These are phyloP conservation scores for Lepidochitona cinerea DNA, from an alignment of 2,888 invertebrate genomes.

Conservation along the genomic window DNA sequence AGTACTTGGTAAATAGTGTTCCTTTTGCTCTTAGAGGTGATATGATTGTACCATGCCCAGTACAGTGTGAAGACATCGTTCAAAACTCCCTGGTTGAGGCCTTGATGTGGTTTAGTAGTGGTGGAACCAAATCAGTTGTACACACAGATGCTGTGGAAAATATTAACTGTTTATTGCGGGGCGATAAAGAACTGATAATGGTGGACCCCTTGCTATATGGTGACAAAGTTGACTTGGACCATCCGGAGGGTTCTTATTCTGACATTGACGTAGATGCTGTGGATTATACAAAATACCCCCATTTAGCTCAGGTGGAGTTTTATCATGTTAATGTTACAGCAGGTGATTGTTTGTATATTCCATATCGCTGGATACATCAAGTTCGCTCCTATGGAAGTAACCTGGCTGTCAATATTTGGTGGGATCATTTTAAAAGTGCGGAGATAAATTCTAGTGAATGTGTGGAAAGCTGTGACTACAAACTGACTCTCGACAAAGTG, in stretches of 20 bases:
- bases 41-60: conserved; percentile 57
- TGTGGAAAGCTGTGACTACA: conserved; percentile 36
- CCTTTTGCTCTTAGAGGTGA: conserved; percentile 62
- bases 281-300: conserved; percentile 61
- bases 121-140: conserved; percentile 69
- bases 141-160: conserved; percentile 69
- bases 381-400: conserved; percentile 64
- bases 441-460: conserved; percentile 45
- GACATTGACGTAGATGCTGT: conserved; percentile 67
- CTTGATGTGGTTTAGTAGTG: conserved; percentile 70
- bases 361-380: conserved; percentile 67
- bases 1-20: conserved; percentile 66
- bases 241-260: conserved; percentile 63
- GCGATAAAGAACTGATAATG: conserved; percentile 63
- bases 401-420: conserved; percentile 67
- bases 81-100: conserved; percentile 53
- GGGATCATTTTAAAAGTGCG: conserved; percentile 48
- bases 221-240: conserved; percentile 57
- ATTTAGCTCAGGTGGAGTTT: conserved; percentile 58
- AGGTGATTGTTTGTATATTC: conserved; percentile 67
- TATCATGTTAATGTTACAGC: conserved; percentile 53
- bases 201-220: conserved; percentile 57
- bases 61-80: conserved; percentile 58
- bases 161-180: conserved; percentile 66
- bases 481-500: conserved; percentile 44